These are phyloP conservation scores for Choreutis nemorana DNA, from an alignment of 2,888 invertebrate genomes.

Conservation along the genomic window DNA sequence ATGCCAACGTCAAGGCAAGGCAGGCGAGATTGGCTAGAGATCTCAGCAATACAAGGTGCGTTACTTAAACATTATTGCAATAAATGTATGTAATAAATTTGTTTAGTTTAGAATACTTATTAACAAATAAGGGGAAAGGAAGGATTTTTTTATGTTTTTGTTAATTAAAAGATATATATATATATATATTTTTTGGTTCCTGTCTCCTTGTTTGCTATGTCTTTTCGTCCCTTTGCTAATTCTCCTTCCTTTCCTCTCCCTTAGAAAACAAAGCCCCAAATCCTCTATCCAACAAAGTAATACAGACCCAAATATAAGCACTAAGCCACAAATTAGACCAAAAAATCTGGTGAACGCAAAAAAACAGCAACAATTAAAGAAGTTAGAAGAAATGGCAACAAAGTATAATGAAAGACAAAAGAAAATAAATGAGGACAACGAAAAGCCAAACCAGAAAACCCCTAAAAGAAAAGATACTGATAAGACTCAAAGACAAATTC, in stretches of 20 bases:
- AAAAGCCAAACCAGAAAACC: conserved; percentile 11
- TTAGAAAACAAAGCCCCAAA: conserved; percentile 40
- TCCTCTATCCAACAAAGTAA: conserved; percentile 30
- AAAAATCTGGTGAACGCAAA: conserved; percentile 27
- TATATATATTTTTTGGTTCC: conserved; percentile 27
- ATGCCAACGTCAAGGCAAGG: conserved; percentile 48
- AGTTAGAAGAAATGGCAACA: conserved; percentile 41
- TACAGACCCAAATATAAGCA: conserved; percentile 31
- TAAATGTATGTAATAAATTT: too few species aligned
- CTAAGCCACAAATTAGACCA: conserved; percentile 22
- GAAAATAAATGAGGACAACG: conserved; percentile 15
- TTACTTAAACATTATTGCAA: too few species aligned
- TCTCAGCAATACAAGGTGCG: conserved; percentile 48
- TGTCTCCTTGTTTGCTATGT: conserved; percentile 58
- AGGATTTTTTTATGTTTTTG: conserved; percentile 22
- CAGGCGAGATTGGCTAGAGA: conserved; percentile 56
- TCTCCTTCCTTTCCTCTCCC: conserved; percentile 55
- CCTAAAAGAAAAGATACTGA: conserved; percentile 13
- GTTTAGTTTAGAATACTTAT: too few species aligned
- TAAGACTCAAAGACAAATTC: conserved; percentile 40
- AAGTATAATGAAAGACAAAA: conserved; percentile 37
- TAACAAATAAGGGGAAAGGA: conserved; percentile 65
- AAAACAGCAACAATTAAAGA: conserved; percentile 44
- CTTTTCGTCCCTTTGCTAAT: conserved; percentile 15
- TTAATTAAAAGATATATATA: conserved; percentile 9